Base-by-base conservation (phyloP, 2,797 vertebrate genomes). In the Phataginus tetradactyla region DNA sequence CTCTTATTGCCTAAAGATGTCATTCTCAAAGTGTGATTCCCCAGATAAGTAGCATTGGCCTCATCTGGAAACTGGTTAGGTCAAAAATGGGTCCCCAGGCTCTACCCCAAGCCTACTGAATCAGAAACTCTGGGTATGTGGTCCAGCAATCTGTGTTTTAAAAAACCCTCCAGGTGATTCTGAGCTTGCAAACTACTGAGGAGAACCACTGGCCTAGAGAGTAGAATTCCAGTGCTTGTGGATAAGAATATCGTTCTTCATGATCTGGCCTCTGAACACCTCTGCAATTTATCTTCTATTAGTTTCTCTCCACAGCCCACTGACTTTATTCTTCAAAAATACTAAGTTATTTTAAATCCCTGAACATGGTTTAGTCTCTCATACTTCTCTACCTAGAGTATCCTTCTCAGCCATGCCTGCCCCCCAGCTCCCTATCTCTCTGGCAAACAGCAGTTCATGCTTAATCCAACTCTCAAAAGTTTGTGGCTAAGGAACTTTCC, bases 161-260 rank as follows among this genome's bases (percentile, higher is more conserved):
- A 83, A 91, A 95, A 83, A 49, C 63, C 4, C 25, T 80, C n/a
- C n/a, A 53, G 42, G 32, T 87, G 61, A 91, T 96, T 95, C 87
- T 78, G 34, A 51, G 45, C 39, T 89, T 96, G 63, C 53, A 63
- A 9, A 93, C 78, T 49, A 51, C 79, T 74, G 64, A 89, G 12
- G 64, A 89, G 10, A 93, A 61, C 32, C 42, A 68, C 64, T 84
- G 49, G 3, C 21, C 20, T 75, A 80, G 75, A 77, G 32, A 91
- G 66, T 90, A 75, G 57, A 91, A 75, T 88, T 88, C 49, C 6
- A 69, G 49, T 42, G 71, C 4, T 20, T 90, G 15, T 53, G 42
- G 55, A 49, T 71, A 83, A 95, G 34, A 49, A 32, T 20, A 61
- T 79, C 25, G 15, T 90, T 85, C 25, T 61, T 79, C 51, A 51